Base-by-base conservation (phyloP, 2,888 invertebrate genomes). In the Phytoseiulus persimilis region DNA sequence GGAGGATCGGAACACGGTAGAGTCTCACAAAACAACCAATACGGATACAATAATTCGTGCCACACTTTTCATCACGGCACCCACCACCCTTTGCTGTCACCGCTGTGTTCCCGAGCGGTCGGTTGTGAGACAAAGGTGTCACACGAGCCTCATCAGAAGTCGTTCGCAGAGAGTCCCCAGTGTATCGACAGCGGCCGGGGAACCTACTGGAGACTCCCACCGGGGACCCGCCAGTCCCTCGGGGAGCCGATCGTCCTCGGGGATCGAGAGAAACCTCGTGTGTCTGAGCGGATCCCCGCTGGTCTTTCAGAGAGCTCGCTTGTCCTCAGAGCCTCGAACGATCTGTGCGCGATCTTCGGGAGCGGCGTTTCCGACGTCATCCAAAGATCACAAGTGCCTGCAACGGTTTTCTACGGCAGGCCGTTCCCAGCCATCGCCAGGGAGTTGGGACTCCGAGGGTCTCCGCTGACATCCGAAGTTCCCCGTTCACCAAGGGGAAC, bases 11-110 rank as follows among this genome's bases (percentile, higher is more conserved):
- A 18, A 65, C 23, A 65, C 23, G 65, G 28, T 6, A 65, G 65
- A 6, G 65, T 28, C 65, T 65, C 65, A 65, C 9, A 65, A 32
- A 87, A 87, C 87, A 87, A 39, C 87, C 87, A 87, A 87, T 87
- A 87, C 87, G 45, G 45, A 32, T 39, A 87, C 87, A 87, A 87
- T 87, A 87, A 87, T 87, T 87, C 87, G 39, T 45, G 87, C 39
- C 87, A 87, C 87, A 87, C 87, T 39, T 87, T 87, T 87, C 87
- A 32, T 87, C 87, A 87, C 28, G 87, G 28, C 87, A 32, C n/a
- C n/a, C n/a, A n/a, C n/a, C n/a, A n/a, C 32, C 84, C 32, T 33
- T 18, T 28, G 84, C 84, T 65, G 65, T 65, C 65, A 65, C 65
- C 11, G 65, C 65, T 65, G 65, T 28, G 65, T 28, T 84, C 33